Evolutionary conservation across 2,888 invertebrate genomes (phyloP).

Genomic region (Leucophenga montana): DNA sequence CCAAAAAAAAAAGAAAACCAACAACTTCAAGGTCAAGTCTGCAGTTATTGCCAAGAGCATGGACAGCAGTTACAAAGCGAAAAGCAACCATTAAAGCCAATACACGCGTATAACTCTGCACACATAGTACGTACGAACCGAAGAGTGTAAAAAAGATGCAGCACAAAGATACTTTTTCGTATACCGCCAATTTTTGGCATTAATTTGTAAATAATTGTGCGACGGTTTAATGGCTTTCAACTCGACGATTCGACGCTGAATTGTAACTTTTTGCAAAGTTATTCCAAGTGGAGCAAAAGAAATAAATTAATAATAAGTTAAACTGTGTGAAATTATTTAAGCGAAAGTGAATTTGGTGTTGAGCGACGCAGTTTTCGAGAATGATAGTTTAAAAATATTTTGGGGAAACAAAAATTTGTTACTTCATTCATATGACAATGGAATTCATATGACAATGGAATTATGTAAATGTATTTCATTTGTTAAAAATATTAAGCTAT

Average conservation of each 20-base stretch:
- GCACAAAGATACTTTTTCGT: conserved; percentile 1
- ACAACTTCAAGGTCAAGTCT: conserved; percentile 23
- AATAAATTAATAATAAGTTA: background rate
- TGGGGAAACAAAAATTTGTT: background rate
- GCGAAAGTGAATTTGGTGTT: background rate
- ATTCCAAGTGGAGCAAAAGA: background rate
- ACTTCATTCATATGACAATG: background rate
- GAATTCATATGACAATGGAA: too few species aligned
- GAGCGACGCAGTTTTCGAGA: background rate
- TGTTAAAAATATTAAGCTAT: too few species aligned
- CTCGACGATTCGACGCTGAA: conserved; percentile 27
- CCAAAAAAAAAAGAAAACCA: background rate
- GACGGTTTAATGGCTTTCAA: conserved; percentile 6
- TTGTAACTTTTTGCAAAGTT: background rate
- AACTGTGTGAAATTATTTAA: background rate
- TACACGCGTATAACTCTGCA: background rate
- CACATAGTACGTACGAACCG: too few species aligned
- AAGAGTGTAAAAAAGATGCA: conserved; percentile 30
- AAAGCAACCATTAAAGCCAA: background rate
- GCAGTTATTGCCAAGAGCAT: conserved; percentile 22
- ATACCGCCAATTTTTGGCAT: conserved; percentile 22
- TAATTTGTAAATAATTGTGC: conserved; percentile 27
- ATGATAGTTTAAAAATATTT: background rate
- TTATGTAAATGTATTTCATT: too few species aligned
- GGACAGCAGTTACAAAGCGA: conserved; percentile 8